Percentiles rank a stretch among this genome's conserved stretches.
Conservation (phyloP, 2,113 vertebrate genomes). For the Anhinga anhinga region DNA sequence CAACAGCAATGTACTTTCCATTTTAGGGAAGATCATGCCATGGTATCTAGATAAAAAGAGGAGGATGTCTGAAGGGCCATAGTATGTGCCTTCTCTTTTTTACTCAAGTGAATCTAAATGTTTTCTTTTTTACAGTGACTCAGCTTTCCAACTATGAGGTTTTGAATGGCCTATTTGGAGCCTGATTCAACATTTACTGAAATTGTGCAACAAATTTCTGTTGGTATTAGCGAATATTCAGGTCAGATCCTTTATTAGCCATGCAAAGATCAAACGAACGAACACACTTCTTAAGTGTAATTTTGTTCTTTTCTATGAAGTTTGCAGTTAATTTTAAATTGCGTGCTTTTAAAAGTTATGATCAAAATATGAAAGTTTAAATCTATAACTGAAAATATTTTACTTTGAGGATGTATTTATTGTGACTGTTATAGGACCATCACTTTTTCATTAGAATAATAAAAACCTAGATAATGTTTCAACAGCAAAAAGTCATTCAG, state of each 20-base stretch:
- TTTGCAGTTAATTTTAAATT: not conserved
- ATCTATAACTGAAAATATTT: not conserved
- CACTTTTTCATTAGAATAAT: not conserved
- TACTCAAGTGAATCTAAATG: not conserved
- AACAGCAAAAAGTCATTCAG: not conserved
- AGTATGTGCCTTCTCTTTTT: not conserved
- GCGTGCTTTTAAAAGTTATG: not conserved
- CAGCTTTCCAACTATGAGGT: not conserved
- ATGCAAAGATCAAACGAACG: not conserved
- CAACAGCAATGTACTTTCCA: not conserved
- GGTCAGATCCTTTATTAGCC: not conserved
- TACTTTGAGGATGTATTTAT: not conserved
- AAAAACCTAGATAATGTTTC: not conserved
- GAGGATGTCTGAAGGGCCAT: not conserved
- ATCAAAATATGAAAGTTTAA: not conserved
- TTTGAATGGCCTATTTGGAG: not conserved
- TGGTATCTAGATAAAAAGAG: not conserved
- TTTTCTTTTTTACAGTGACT: not conserved
- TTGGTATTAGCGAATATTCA: not conserved
- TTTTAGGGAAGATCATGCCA: not conserved
- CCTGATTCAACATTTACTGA: not conserved
- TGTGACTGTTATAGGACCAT: not conserved
- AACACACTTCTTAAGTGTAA: not conserved
- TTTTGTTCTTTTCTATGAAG: not conserved
- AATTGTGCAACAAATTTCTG: not conserved